Base-by-base conservation (phyloP, 2,888 invertebrate species). In the Holacanthella duospinosa region DNA sequence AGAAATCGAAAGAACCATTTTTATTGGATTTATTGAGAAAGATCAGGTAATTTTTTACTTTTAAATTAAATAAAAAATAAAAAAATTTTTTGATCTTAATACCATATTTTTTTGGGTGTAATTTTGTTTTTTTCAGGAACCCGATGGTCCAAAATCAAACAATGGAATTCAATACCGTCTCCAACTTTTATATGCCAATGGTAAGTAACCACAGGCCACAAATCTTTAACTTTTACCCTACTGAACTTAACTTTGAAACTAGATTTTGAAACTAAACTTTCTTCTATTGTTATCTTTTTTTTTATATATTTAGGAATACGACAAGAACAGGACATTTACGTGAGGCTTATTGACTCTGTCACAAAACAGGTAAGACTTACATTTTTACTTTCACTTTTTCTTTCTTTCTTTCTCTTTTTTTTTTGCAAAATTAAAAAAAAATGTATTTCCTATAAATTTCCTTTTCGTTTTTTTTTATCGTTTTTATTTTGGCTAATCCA, bases 81-180 rank as follows among this genome's bases (percentile, higher is more conserved):
- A 16, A 28, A 57, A 29, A n/a, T n/a, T n/a, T n/a, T n/a, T n/a
- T n/a, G n/a, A n/a, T n/a, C n/a, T n/a, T n/a, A n/a, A n/a, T n/a
- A n/a, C n/a, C n/a, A n/a, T n/a, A n/a, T n/a, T n/a, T n/a, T n/a
- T n/a, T n/a, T n/a, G n/a, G n/a, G n/a, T n/a, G n/a, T n/a, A n/a
- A n/a, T 48, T 48, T 48, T 21, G 12, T 48, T 21, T 48, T 9
- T n/a, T n/a, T 48, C n/a, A 93, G 93, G 96, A 97, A 82, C 84
- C 88, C 64, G 97, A 97, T 77, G 89, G 91, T 53, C 93, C 93
- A 77, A 96, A 96, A 81, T 97, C 97, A 61, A 96, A 96, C 80
- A 99, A 99, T 80, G 99, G 99, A 68, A 99, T 99, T 74, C 97
- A 99, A 77, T 99, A 99, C 80, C 84, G 94, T 75, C 82, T 99